A percentile compares a stretch with the other conserved stretches of the same genome.
These are phyloP conservation scores for Scaptomyza graminum DNA, from an alignment of 1,140 invertebrate species.

Conservation along the genomic window DNA sequence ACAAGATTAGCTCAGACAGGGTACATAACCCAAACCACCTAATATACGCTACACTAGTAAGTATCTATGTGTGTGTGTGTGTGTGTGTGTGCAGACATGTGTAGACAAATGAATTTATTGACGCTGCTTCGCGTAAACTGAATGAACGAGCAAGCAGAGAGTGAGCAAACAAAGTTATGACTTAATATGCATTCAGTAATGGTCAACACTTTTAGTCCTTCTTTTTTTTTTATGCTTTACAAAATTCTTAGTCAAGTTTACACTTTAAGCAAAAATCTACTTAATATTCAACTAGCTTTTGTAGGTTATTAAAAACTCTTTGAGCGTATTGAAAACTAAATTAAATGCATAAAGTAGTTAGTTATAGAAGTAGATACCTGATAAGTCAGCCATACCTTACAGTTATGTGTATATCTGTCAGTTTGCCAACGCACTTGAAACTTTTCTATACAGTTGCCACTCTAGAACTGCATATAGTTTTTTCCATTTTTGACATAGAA, in stretches of 20 bases:
- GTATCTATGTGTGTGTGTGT: background rate
- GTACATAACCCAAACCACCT: conserved; percentile 20
- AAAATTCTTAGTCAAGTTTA: background rate
- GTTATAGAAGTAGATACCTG: conserved; percentile 21
- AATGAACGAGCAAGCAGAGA: conserved; percentile 41
- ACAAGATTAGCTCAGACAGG: conserved; percentile 73
- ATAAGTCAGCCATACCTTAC: conserved; percentile 55
- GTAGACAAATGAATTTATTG: conserved; percentile 52
- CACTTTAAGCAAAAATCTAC: too few species aligned
- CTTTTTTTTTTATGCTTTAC: background rate
- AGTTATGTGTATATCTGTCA: conserved; percentile 36
- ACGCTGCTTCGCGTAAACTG: conserved; percentile 54
- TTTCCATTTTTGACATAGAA: conserved; percentile 65
- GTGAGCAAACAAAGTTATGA: conserved; percentile 68
- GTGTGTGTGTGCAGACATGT: background rate
- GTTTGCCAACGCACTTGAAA: conserved; percentile 18
- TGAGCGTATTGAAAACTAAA: too few species aligned
- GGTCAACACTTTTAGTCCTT: conserved; percentile 4
- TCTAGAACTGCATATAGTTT: conserved; percentile 48
- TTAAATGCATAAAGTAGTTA: background rate
- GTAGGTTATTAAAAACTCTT: too few species aligned
- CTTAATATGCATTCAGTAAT: conserved; percentile 58
- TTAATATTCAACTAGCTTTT: too few species aligned
- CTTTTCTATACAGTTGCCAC: conserved; percentile 61
- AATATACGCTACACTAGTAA: background rate